A percentile compares a stretch with the other conserved stretches of the same genome.
Evolutionary conservation across 2,797 vertebrate genomes (phyloP).

Genomic region (Crossoptilon crossoptilon): DNA sequence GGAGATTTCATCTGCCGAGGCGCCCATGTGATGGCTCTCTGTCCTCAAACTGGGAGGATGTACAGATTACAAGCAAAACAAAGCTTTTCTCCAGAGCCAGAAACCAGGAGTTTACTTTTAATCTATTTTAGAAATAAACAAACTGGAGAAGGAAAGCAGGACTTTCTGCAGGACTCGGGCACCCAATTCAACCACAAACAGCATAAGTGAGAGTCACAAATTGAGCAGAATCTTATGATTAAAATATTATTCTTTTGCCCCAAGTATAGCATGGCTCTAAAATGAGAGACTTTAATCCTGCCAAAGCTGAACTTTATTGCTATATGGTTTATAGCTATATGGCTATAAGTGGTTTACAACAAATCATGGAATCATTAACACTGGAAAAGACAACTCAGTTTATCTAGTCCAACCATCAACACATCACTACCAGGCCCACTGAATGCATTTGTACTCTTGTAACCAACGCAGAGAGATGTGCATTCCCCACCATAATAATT

Average conservation of each 20-base stretch:
- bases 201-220: not conserved
- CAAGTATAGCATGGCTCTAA: not conserved
- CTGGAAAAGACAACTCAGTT: too few relatives aligned
- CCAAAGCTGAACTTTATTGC: not conserved
- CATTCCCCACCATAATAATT: not conserved
- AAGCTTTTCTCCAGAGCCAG: not conserved
- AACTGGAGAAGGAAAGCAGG: not conserved
- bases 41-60: not conserved
- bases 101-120: not conserved
- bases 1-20: slow-evolving; percentile 6
- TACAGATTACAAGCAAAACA: not conserved
- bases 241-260: not conserved
- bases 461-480: not conserved
- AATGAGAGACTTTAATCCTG: not conserved
- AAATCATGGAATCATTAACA: not conserved
- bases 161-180: not conserved
- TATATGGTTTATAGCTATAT: not conserved
- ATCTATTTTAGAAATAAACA: not conserved
- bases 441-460: not conserved
- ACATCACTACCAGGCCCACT: too few relatives aligned
- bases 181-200: not conserved
- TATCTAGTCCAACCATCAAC: too few relatives aligned
- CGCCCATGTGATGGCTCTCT: not conserved
- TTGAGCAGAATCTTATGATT: not conserved
- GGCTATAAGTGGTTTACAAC: not conserved